These are phyloP conservation scores for Pandemis heparana DNA, from an alignment of 2,888 invertebrate genomes.

Conservation along the genomic window DNA sequence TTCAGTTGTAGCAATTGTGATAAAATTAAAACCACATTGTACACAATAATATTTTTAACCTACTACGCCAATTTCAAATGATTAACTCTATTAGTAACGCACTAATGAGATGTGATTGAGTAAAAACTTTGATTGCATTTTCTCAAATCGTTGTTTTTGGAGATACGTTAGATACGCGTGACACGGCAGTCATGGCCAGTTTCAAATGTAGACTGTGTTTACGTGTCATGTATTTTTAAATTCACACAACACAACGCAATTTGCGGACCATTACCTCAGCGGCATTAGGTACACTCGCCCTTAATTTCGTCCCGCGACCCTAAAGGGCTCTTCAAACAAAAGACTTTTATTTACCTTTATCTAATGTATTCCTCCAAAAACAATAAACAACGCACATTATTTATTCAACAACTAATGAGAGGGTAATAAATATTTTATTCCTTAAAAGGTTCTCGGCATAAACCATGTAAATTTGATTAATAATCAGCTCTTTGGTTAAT, in stretches of 20 bases:
- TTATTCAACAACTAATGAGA: conserved; percentile 8
- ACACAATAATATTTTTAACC: too few species aligned
- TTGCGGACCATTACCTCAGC: neutral
- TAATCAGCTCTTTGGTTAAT: neutral
- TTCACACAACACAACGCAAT: neutral
- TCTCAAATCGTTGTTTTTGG: too few species aligned
- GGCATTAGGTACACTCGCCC: neutral
- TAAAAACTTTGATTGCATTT: too few species aligned
- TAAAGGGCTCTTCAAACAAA: neutral
- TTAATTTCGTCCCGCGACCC: neutral
- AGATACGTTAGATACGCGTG: too few species aligned
- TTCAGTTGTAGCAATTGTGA: too few species aligned
- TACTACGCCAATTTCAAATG: too few species aligned
- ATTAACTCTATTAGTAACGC: too few species aligned
- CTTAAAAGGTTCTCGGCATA: neutral
- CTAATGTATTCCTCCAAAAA: neutral
- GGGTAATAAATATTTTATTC: conserved; percentile 1
- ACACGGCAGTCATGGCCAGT: too few species aligned
- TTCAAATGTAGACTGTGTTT: too few species aligned
- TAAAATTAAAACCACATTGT: too few species aligned
- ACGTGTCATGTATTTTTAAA: too few species aligned
- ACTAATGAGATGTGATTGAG: too few species aligned
- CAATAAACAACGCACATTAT: conserved; percentile 4
- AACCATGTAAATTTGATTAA: neutral
- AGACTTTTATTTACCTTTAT: neutral